Conservation (phyloP, 2,113 vertebrate genomes). For the Junco hyemalis region DNA sequence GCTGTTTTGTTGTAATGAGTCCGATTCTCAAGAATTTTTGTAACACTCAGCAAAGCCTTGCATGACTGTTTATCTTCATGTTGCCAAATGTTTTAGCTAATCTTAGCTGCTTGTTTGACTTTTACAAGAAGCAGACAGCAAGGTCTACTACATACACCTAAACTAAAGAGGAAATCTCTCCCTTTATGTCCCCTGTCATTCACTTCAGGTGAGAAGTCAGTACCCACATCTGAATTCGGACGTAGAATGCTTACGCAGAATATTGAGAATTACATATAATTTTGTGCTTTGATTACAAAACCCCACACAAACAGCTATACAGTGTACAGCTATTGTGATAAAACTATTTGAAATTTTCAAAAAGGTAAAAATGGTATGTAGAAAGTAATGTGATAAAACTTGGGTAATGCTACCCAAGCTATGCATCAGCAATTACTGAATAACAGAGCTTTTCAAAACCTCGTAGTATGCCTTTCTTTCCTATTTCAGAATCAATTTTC, state of each 20-base stretch:
- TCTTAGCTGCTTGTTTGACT: background rate
- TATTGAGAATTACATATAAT: background rate
- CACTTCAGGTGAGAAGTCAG: background rate
- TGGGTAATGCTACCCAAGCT: background rate
- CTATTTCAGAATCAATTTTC: background rate
- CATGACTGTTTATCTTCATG: fast-evolving
- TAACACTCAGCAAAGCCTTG: background rate
- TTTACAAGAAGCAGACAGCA: background rate
- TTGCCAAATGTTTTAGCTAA: background rate
- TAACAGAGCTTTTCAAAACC: background rate
- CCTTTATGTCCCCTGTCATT: background rate
- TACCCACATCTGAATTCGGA: background rate
- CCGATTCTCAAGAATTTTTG: background rate
- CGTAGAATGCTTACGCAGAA: background rate
- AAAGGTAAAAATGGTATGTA: background rate
- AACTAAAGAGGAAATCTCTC: background rate
- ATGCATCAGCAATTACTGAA: background rate
- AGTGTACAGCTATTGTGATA: background rate
- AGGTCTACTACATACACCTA: background rate
- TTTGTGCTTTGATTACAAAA: background rate
- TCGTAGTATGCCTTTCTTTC: background rate
- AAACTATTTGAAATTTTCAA: background rate
- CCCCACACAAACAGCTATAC: background rate
- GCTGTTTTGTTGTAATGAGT: background rate
- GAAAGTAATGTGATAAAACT: background rate